Conservation (phyloP, 2,888 invertebrate species). For the Ceratothoa steindachneri region DNA sequence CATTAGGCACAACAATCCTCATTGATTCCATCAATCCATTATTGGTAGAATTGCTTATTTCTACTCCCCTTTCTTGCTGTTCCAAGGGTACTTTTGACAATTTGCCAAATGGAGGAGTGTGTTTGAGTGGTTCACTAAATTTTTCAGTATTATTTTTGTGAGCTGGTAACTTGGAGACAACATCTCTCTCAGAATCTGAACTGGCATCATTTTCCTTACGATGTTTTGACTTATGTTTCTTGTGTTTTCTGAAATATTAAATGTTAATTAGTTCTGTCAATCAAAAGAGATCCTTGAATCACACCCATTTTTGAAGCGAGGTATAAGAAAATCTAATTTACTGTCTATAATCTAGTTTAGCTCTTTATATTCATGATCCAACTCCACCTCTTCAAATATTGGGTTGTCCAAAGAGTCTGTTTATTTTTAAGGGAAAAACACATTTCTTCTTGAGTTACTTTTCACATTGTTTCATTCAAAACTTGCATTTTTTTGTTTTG, state of each 20-base stretch:
- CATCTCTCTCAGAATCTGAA: conserved; percentile 15
- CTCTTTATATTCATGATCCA: too few relatives aligned
- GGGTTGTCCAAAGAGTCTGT: too few relatives aligned
- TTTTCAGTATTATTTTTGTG: conserved; percentile 3
- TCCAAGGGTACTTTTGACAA: background rate
- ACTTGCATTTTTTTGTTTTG: too few relatives aligned
- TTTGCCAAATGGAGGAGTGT: background rate
- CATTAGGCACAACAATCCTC: conserved; percentile 35
- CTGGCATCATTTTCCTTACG: conserved; percentile 27
- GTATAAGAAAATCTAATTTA: too few relatives aligned
- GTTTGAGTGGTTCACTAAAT: background rate
- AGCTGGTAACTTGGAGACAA: conserved; percentile 15
- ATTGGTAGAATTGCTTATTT: conserved; percentile 24
- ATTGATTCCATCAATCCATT: conserved; percentile 38
- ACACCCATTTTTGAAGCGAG: too few relatives aligned
- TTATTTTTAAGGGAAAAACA: too few relatives aligned
- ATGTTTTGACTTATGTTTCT: conserved; percentile 33
- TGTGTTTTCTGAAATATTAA: conserved; percentile 27
- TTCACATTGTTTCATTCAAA: too few relatives aligned
- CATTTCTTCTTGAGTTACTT: too few relatives aligned
- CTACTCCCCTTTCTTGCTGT: conserved; percentile 24
- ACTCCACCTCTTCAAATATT: too few relatives aligned
- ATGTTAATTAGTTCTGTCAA: too few relatives aligned
- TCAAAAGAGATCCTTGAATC: too few relatives aligned
- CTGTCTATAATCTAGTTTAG: too few relatives aligned